These are phyloP conservation scores for Danaus melanippus DNA, from an alignment of 1,140 invertebrate species.

Conservation along the genomic window DNA sequence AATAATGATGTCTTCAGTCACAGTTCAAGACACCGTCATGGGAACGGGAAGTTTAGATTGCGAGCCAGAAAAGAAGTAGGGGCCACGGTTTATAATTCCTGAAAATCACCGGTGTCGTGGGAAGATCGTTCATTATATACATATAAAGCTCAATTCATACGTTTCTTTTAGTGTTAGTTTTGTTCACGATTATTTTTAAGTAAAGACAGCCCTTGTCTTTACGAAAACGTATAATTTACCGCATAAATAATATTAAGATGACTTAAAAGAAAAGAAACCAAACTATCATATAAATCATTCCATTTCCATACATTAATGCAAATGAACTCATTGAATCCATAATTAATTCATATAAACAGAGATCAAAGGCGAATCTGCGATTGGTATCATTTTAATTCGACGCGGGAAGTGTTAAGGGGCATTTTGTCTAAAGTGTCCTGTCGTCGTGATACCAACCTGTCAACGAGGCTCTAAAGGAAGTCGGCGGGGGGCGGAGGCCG, in stretches of 20 bases:
- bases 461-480: conserved; percentile 46
- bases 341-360: conserved; percentile 2
- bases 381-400: conserved; percentile 34
- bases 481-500: conserved; percentile 26
- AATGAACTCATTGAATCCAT: no score
- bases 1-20: conserved; percentile 30
- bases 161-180: no score
- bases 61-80: conserved; percentile 29
- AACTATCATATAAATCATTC: conserved; percentile 13
- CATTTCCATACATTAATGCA: no score
- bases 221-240: no score
- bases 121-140: conserved; percentile 21
- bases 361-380: conserved; percentile 31
- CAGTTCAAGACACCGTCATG: conserved; percentile 57
- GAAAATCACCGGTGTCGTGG: conserved; percentile 29
- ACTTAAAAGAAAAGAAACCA: no score
- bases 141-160: no score
- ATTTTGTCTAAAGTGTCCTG: conserved; percentile 36
- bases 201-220: no score
- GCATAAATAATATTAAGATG: no score
- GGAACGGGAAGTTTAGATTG: conserved; percentile 49
- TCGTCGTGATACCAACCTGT: conserved; percentile 36
- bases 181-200: no score
- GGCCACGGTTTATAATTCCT: conserved; percentile 35
- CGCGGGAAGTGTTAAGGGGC: conserved; percentile 33